phyloP scores from a whole-genome alignment of 2,113 vertebrate species.

The Tenrec ecaudatus region DNA sequence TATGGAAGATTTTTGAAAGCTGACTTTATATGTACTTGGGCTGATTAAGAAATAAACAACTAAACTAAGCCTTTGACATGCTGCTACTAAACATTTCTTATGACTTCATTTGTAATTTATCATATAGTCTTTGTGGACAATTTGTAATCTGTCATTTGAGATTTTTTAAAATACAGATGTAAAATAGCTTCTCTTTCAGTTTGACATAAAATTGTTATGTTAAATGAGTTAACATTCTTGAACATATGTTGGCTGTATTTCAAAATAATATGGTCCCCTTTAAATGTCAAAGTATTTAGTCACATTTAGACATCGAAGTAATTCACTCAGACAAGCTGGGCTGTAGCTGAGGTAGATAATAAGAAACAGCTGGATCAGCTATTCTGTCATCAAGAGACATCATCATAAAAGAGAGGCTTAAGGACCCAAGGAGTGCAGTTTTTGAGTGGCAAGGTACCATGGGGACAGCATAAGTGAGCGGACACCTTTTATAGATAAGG shows the following conservation, averaged over 20 bases:
- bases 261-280: conserved; percentile 55
- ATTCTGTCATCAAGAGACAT: not conserved
- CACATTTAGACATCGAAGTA: conserved; percentile 46
- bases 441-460: not conserved
- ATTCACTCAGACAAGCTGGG: conserved; percentile 57
- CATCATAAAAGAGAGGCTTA: conserved; percentile 11
- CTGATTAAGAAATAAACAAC: not conserved
- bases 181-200: conserved; percentile 43
- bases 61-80: not conserved
- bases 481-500: conserved; percentile 1
- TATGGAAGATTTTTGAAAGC: not conserved
- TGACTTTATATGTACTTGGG: not conserved
- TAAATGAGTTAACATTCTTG: conserved; percentile 62
- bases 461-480: not conserved
- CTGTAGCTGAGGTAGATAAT: conserved; percentile 55
- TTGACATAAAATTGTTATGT: conserved; percentile 48
- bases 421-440: not conserved
- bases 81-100: not conserved
- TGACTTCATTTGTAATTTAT: not conserved
- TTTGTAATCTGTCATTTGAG: conserved; percentile 45
- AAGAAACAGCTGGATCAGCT: conserved; percentile 50
- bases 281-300: conserved; percentile 67
- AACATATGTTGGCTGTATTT: conserved; percentile 73
- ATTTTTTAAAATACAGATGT: conserved; percentile 28
- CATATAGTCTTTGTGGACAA: not conserved